Evolutionary conservation across 2,888 invertebrate genomes (phyloP).

Genomic region (Deilephila elpenor): DNA sequence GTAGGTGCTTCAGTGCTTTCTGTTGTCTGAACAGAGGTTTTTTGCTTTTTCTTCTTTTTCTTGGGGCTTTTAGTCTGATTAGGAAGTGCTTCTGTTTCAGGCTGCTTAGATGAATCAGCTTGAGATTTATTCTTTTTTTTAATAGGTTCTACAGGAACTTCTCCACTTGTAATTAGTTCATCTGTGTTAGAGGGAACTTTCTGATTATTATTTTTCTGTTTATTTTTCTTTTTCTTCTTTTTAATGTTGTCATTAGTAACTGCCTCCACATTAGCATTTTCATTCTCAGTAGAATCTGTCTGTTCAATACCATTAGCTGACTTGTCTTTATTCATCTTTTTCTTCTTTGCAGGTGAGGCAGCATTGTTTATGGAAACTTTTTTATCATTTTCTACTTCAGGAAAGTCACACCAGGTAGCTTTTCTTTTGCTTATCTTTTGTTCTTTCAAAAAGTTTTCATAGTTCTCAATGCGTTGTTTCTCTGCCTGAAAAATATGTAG

Average conservation of each 20-base stretch:
- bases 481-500: constrained; percentile 67
- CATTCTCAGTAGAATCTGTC: constrained; percentile 1
- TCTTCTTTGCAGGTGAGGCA: constrained; percentile 42
- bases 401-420: constrained; percentile 85
- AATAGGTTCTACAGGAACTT: not conserved
- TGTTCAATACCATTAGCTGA: constrained; percentile 22
- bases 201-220: constrained; percentile 36
- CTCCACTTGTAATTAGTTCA: not conserved
- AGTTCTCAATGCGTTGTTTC: constrained; percentile 78
- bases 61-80: not conserved
- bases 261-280: not conserved
- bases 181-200: not conserved
- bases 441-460: constrained; percentile 81
- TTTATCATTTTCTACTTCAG: constrained; percentile 56
- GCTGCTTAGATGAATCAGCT: constrained; percentile 21
- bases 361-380: constrained; percentile 31
- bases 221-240: constrained; percentile 25
- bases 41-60: constrained; percentile 27
- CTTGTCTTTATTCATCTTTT: constrained; percentile 51
- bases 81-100: constrained; percentile 19
- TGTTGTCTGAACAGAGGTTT: not conserved
- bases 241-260: constrained; percentile 1
- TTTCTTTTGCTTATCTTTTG: constrained; percentile 74
- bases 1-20: constrained; percentile 20
- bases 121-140: constrained; percentile 14